Evolutionary conservation across 2,888 invertebrate species (phyloP).

Genomic region (Sesamia inferens): DNA sequence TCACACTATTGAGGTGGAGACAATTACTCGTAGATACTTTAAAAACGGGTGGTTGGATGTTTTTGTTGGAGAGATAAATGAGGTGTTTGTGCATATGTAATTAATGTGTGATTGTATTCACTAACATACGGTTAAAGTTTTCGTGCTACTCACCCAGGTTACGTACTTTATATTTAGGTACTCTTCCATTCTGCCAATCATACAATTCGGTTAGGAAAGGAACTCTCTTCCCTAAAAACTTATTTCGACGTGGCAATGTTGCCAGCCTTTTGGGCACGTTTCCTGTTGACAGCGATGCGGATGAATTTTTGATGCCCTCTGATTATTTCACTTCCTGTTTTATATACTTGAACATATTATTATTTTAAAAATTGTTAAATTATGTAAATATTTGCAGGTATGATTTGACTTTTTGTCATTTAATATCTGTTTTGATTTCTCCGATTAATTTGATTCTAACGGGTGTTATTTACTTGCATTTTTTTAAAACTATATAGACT

Average conservation of each 20-base stretch:
- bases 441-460: too few relatives aligned
- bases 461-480: too few relatives aligned
- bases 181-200: neutral
- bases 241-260: too few relatives aligned
- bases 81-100: slow-evolving; percentile 30
- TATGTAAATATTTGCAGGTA: neutral
- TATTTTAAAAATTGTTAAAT: too few relatives aligned
- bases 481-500: too few relatives aligned
- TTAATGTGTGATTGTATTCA: slow-evolving; percentile 41
- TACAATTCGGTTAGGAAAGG: neutral
- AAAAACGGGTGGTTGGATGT: slow-evolving; percentile 22
- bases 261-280: too few relatives aligned
- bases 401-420: too few relatives aligned
- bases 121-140: slow-evolving; percentile 24
- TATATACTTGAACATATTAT: too few relatives aligned
- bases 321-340: too few relatives aligned
- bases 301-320: too few relatives aligned
- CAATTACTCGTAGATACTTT: slow-evolving; percentile 31
- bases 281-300: too few relatives aligned
- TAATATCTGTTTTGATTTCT: too few relatives aligned
- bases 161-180: neutral
- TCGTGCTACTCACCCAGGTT: neutral
- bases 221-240: neutral
- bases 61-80: slow-evolving; percentile 30
- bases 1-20: slow-evolving; percentile 48